phyloP scores from a whole-genome alignment of 1,140 invertebrate species.

The fruit fly (Drosophila melanogaster) region Release_6_plus_ISO1_MT NT_033777.3:10573001-10573500 shows the following conservation, averaged over 20 bases:
- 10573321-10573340: constrained; percentile 2
- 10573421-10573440: constrained; percentile 61
- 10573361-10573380: constrained; percentile 21
- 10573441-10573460: constrained; percentile 46
- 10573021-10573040: constrained; percentile 66
- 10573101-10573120: not conserved
- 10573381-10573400: constrained; percentile 40
- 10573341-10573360: constrained; percentile 3
- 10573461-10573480: constrained; percentile 78
- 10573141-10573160: not conserved
- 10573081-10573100: constrained; percentile 23
- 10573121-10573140: not conserved
- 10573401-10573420: constrained; percentile 68
- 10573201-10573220: not conserved
- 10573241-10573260: constrained; percentile 23
- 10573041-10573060: constrained; percentile 75
- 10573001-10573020: constrained; percentile 41
- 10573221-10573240: constrained; percentile 21
- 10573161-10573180: not conserved
- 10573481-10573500: constrained; percentile 72
- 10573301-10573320: constrained; percentile 6
- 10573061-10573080: constrained; percentile 27
- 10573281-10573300: too few relatives aligned
- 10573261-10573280: constrained; percentile 22
- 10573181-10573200: not conserved